phyloP scores from a whole-genome alignment of 2,888 invertebrate genomes.

The Sthenelais limicola region DNA sequence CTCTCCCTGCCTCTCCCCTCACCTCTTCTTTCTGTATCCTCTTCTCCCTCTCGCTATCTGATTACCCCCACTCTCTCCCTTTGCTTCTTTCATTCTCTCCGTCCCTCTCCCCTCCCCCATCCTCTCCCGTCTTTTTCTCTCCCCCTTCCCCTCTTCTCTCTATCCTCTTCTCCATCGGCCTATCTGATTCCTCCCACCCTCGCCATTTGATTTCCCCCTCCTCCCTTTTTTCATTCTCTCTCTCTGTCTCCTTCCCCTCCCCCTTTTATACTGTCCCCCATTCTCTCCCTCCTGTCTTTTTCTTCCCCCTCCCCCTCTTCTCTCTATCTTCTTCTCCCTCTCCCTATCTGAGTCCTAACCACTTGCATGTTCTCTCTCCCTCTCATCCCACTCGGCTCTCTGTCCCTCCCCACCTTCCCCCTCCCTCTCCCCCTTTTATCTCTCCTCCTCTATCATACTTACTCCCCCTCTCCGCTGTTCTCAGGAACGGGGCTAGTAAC shows the following conservation, averaged over 20 bases:
- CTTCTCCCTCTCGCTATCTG: neutral
- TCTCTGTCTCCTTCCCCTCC: constrained; percentile 3
- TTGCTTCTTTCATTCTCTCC: constrained; percentile 1
- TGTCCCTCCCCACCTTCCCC: no score
- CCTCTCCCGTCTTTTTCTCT: neutral
- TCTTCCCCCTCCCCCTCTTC: constrained; percentile 14
- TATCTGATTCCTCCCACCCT: no score
- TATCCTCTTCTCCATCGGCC: no score
- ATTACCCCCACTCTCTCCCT: neutral
- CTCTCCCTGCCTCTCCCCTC: no score
- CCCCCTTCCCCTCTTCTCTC: constrained; percentile 3
- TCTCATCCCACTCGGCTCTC: neutral
- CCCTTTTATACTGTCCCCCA: neutral
- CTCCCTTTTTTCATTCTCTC: constrained; percentile 8
- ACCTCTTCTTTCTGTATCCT: neutral
- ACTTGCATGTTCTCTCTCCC: neutral
- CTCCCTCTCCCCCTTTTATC: neutral
- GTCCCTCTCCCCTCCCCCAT: neutral
- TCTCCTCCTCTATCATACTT: no score
- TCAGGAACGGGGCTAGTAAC: no score
- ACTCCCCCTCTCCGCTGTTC: no score
- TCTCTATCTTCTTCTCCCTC: constrained; percentile 4
- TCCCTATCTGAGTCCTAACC: neutral
- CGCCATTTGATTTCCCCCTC: no score
- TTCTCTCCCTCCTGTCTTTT: neutral